phyloP scores from a whole-genome alignment of 1,140 invertebrate genomes.

The Drosophila ambigua region DNA sequence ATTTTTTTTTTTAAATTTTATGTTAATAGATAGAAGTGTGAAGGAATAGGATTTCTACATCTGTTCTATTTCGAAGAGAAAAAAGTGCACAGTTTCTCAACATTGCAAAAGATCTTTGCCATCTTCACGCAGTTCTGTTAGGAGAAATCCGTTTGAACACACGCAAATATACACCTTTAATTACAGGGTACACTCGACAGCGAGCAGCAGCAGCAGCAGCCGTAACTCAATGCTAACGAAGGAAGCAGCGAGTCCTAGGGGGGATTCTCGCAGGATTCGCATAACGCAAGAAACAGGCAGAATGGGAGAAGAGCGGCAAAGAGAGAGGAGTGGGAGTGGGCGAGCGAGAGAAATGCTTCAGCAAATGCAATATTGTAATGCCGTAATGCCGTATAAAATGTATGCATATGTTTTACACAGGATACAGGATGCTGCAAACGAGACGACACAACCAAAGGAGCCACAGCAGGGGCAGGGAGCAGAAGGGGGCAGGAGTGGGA shows the following conservation, averaged over 20 bases:
- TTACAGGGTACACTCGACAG: conserved; percentile 16
- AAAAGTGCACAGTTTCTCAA: too few relatives aligned
- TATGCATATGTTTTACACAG: conserved; percentile 75
- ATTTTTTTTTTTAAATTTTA: too few relatives aligned
- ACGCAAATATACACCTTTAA: too few relatives aligned
- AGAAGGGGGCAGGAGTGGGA: background rate
- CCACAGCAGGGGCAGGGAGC: too few relatives aligned
- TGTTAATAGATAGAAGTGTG: too few relatives aligned
- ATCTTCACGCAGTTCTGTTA: too few relatives aligned
- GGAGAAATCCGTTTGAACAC: too few relatives aligned
- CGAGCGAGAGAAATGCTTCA: conserved; percentile 53
- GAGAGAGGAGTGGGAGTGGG: background rate
- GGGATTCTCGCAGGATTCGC: conserved; percentile 47
- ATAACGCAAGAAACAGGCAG: conserved; percentile 56
- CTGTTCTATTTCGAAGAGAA: too few relatives aligned
- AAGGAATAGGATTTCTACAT: too few relatives aligned
- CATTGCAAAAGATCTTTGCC: too few relatives aligned
- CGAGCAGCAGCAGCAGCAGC: background rate
- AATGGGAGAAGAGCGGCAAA: background rate
- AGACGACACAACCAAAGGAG: conserved; percentile 31
- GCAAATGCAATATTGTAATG: conserved; percentile 78
- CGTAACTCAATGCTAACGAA: conserved; percentile 58
- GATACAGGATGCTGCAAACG: conserved; percentile 40
- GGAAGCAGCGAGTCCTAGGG: conserved; percentile 26
- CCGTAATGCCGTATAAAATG: conserved; percentile 69